Evolutionary conservation across 2,797 vertebrate species (phyloP).

Genomic region (Hydrocynus forskahlii): DNA sequence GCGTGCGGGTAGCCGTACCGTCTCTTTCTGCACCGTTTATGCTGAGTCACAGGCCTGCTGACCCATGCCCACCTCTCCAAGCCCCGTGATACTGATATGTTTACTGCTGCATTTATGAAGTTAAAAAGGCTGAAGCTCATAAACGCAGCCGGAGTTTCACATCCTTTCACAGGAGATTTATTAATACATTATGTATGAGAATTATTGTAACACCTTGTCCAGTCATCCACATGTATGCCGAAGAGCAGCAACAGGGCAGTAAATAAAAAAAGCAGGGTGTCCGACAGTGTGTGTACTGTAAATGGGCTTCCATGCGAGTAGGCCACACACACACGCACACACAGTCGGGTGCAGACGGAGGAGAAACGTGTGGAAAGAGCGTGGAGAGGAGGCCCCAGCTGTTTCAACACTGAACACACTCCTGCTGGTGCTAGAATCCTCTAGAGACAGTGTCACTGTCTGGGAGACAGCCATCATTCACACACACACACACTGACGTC

Average conservation of each 20-base stretch:
- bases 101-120: slow-evolving; percentile 1
- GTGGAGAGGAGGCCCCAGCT: slow-evolving; percentile 38
- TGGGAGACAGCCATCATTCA: slow-evolving; percentile 19
- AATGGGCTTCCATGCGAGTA: slow-evolving; percentile 17
- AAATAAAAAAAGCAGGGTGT: slow-evolving; percentile 4
- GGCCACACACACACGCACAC: slow-evolving; percentile 24
- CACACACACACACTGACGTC: background rate
- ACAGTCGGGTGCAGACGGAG: background rate
- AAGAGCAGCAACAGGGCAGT: slow-evolving; percentile 1
- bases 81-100: background rate
- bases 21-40: background rate
- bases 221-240: background rate
- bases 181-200: no score
- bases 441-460: background rate
- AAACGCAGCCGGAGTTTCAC: background rate
- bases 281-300: slow-evolving; percentile 8
- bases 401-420: slow-evolving; percentile 26
- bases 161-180: background rate
- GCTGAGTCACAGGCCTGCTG: slow-evolving; percentile 1
- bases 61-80: background rate
- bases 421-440: background rate
- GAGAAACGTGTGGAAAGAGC: slow-evolving; percentile 15
- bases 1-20: background rate
- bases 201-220: background rate
- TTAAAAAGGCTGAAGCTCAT: background rate